A percentile compares a stretch with the other conserved stretches of the same genome.
Evolutionary conservation across 2,113 vertebrate genomes (phyloP).

Genomic region (Pedetes capensis): DNA sequence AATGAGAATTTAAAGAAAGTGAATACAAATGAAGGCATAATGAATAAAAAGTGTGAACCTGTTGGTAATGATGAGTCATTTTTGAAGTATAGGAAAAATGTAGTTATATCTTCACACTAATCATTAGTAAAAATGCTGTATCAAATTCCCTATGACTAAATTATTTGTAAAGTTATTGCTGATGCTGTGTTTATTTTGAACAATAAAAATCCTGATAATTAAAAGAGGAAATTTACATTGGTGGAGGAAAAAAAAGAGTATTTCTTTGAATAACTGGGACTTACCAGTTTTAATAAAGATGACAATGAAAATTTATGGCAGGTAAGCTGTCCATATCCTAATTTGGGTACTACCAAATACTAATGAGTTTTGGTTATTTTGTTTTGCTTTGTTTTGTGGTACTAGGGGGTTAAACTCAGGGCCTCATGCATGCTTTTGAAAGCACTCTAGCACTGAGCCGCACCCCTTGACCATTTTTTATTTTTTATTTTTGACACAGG

Average conservation of each 20-base stretch:
- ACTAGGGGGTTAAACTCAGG: too few species aligned
- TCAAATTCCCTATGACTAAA: background rate
- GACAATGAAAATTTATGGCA: background rate
- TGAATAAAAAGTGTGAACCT: constrained; percentile 20
- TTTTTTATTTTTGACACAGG: too few species aligned
- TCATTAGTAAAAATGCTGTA: background rate
- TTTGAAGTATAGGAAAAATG: constrained; percentile 33
- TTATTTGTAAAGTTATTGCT: background rate
- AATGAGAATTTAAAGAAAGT: constrained; percentile 66
- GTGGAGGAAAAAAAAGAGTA: background rate
- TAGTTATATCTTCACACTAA: background rate
- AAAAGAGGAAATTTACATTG: background rate
- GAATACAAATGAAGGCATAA: constrained; percentile 59
- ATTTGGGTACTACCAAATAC: background rate
- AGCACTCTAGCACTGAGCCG: too few species aligned
- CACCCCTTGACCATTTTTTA: too few species aligned
- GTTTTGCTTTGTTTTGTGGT: too few species aligned
- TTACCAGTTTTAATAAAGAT: constrained; percentile 9
- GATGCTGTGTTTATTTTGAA: background rate
- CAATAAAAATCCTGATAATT: background rate
- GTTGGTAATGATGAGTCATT: constrained; percentile 38
- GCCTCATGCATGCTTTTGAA: too few species aligned
- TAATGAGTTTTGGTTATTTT: too few species aligned
- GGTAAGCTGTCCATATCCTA: background rate
- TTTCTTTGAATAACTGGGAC: background rate